These are phyloP conservation scores for Arrhamphus sclerolepis DNA, from an alignment of 2,797 vertebrate genomes.

Conservation along the genomic window DNA sequence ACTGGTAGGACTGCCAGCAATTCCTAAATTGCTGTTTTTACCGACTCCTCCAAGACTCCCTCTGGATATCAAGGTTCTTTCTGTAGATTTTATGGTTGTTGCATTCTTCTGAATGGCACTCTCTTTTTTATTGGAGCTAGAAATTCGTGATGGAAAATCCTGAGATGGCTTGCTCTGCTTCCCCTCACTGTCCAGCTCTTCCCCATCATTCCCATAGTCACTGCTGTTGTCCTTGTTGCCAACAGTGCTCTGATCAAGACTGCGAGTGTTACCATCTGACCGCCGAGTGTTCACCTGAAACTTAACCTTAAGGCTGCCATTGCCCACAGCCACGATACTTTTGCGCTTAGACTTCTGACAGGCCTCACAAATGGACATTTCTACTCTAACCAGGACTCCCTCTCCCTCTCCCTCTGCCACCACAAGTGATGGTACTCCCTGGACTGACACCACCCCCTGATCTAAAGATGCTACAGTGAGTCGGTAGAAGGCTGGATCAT, in stretches of 20 bases:
- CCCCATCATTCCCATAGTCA: conserved; percentile 67
- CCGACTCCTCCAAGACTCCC: conserved; percentile 71
- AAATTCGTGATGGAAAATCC: conserved; percentile 59
- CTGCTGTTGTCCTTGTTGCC: conserved; percentile 60
- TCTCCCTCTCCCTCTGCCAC: conserved; percentile 88
- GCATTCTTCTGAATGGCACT: conserved; percentile 74
- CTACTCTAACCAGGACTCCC: conserved; percentile 85
- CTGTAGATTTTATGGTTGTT: conserved; percentile 83
- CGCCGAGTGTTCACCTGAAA: conserved; percentile 76
- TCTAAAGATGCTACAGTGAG: conserved; percentile 87
- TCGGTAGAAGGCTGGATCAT: conserved; percentile 85
- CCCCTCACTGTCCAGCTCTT: conserved; percentile 59
- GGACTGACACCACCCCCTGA: conserved; percentile 87
- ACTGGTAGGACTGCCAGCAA: conserved; percentile 57
- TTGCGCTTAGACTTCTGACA: conserved; percentile 94
- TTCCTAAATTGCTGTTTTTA: conserved; percentile 55
- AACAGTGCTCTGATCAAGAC: conserved; percentile 45
- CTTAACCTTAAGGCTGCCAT: conserved; percentile 85
- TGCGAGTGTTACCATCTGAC: conserved; percentile 44
- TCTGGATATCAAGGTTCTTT: conserved; percentile 77
- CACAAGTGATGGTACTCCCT: conserved; percentile 79
- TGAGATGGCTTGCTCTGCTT: conserved; percentile 64
- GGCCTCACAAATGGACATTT: conserved; percentile 89
- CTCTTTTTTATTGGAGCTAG: conserved; percentile 79
- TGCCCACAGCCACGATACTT: conserved; percentile 87